phyloP scores from a whole-genome alignment of 1,140 invertebrate genomes.

The Pemphigus obesinymphae region DNA sequence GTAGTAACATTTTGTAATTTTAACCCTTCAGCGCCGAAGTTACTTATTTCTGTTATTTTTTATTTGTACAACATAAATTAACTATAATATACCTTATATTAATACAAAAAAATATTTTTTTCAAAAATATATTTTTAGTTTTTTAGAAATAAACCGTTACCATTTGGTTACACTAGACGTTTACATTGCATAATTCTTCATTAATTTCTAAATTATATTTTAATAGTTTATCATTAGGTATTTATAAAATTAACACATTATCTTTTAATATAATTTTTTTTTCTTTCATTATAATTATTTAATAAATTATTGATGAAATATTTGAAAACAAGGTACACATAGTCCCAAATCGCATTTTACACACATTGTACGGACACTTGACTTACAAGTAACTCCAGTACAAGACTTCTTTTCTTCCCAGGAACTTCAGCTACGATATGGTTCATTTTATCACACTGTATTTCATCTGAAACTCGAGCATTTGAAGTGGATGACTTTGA shows the following conservation, averaged over 20 bases:
- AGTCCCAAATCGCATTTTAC: not conserved
- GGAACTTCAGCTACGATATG: not conserved
- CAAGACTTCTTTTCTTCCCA: not conserved
- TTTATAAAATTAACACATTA: not conserved
- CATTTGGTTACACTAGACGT: not conserved
- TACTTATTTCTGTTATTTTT: not conserved
- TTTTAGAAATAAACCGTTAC: not conserved
- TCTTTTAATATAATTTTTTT: not conserved
- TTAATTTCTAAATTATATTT: too few relatives aligned
- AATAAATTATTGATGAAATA: not conserved
- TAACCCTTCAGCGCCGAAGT: not conserved
- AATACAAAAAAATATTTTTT: not conserved
- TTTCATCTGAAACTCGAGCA: not conserved
- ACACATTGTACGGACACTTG: not conserved
- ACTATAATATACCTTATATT: not conserved
- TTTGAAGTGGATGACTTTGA: not conserved
- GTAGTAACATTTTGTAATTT: too few relatives aligned
- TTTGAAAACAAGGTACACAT: not conserved
- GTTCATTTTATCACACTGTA: not conserved
- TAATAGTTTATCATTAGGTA: not conserved
- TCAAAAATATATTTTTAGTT: not conserved
- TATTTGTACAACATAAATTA: not conserved
- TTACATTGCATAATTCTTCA: not conserved
- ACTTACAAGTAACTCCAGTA: not conserved
- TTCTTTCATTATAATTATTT: not conserved